Conservation (phyloP, 2,797 vertebrate species). For the Chlorospingus semifuscus region DNA sequence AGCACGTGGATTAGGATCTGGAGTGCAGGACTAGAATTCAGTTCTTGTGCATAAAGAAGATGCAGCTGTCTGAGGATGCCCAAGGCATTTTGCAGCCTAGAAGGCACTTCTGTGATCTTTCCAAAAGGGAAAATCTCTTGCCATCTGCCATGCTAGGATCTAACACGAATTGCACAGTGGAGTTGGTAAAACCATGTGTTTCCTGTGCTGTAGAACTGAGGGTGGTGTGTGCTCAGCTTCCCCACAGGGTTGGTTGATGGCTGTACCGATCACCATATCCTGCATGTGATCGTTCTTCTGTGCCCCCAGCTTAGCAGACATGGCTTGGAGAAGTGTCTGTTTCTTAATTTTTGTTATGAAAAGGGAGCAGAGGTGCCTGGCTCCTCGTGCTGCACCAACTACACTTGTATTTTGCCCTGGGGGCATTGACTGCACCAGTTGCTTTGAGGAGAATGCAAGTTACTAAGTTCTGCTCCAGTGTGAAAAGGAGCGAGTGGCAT, state of each 20-base stretch:
- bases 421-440: not conserved
- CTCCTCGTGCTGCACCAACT: not conserved
- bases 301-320: not conserved
- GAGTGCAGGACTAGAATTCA: not conserved
- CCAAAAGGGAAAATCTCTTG: constrained; percentile 38
- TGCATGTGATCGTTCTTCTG: not conserved
- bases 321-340: not conserved
- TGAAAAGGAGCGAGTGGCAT: not conserved
- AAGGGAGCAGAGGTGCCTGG: not conserved
- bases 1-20: not conserved
- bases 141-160: constrained; percentile 24
- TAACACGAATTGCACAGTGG: not conserved
- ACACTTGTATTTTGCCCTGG: not conserved
- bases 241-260: not conserved
- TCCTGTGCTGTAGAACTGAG: not conserved
- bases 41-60: not conserved
- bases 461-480: not conserved
- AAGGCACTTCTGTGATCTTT: constrained; percentile 42
- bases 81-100: constrained; percentile 37
- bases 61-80: not conserved
- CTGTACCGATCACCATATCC: not conserved
- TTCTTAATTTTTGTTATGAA: not conserved
- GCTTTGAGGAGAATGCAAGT: not conserved
- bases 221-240: not conserved
- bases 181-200: not conserved